These are phyloP conservation scores for Eupithecia abbreviata DNA, from an alignment of 2,888 invertebrate genomes.

Conservation along the genomic window DNA sequence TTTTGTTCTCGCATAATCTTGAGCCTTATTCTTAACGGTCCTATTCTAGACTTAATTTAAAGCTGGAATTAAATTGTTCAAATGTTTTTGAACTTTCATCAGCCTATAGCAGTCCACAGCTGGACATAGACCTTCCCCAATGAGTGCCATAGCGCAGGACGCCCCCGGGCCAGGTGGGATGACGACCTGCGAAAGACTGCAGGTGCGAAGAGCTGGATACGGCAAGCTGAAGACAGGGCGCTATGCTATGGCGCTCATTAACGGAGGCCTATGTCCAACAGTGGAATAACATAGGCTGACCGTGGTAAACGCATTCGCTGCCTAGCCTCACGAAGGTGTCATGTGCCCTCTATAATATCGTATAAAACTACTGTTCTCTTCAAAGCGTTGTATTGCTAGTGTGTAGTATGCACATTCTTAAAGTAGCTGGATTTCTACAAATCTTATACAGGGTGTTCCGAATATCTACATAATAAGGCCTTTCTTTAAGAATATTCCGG, in stretches of 20 bases:
- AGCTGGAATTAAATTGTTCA: conserved; percentile 42
- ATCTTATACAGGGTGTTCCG: neutral
- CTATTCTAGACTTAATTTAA: conserved; percentile 8
- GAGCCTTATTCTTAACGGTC: conserved; percentile 1
- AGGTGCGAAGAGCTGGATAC: too few species aligned
- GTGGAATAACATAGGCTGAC: too few species aligned
- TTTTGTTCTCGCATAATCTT: conserved; percentile 15
- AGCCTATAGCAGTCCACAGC: too few species aligned
- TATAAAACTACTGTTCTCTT: neutral
- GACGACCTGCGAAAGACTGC: too few species aligned
- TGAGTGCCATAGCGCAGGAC: too few species aligned
- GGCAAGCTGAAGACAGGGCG: too few species aligned
- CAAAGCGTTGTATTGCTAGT: neutral
- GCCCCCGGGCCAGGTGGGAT: too few species aligned
- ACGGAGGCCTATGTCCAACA: too few species aligned
- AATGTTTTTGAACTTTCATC: neutral
- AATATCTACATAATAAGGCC: neutral
- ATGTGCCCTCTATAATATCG: neutral
- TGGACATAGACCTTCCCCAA: too few species aligned
- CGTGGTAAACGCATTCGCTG: neutral
- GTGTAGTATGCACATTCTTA: neutral
- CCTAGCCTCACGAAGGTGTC: neutral
- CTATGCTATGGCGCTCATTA: too few species aligned
- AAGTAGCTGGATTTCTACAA: neutral
- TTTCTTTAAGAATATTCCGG: conserved; percentile 45